Evolutionary conservation across 2,888 invertebrate genomes (phyloP), one percentile per base, ranked within the genome.

Genomic region (Epinotia demarniana): DNA sequence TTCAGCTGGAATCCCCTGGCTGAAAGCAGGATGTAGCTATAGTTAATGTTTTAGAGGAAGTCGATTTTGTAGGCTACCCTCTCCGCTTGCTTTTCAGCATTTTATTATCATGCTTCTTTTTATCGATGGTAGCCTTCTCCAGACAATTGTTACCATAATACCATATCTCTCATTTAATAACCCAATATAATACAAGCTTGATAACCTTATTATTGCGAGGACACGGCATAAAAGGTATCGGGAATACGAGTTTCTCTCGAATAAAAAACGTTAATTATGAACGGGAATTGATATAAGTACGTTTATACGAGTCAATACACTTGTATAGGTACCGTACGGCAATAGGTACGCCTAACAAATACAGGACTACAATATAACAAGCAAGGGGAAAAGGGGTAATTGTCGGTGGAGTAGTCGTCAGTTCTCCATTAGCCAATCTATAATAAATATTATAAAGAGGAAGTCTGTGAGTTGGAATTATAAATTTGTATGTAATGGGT

Each of bases 191-290:
- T 18, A 57, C 19, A 19, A 57, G 11, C 33, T 33, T 33, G 19
- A 19, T 33, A 19, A 57, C 12, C 19, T 57, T 19, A 57, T 57
- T 57, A 57, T 2, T 57, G 19, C 19, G 57, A 57, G 19, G 5
- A 19, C 1, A 55, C 3, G 11, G 12, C 18, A 55, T 55, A 57
- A 57, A 57, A 57, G 57, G n/a, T 12, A 57, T 19, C 19, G 19
- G 3, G 57, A 57, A 57, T 53, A 53, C 0, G 6, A 5, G 57
- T 57, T 19, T n/a, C 55, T 55, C n/a, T 57, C 18, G 18, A 57
- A 53, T 53, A 53, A 53, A n/a, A n/a, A 53, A 53, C n/a, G 49
- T 53, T 53, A n/a, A n/a, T n/a, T 53, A 16, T n/a, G 49, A 53
- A 49, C 16, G 5, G 49, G n/a, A 6, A 53, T 53, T n/a, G 1